phyloP scores from a whole-genome alignment of 2,888 invertebrate species.

The Gymnosoma rotundatum region DNA sequence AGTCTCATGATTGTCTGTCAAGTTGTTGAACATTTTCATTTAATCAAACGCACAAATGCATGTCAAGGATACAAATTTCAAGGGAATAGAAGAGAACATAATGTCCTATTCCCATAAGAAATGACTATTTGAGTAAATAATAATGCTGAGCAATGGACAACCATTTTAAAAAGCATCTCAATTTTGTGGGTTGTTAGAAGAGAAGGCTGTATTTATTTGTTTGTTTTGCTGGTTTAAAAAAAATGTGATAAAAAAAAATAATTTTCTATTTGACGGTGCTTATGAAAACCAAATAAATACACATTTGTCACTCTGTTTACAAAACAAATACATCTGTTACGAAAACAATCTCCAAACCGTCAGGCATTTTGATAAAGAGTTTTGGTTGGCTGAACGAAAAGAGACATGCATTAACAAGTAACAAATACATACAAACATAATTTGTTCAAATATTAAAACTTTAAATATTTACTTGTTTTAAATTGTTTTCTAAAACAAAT shows the following conservation, averaged over 20 bases:
- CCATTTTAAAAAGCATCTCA: no score
- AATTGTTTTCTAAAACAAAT: background rate
- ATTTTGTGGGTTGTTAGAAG: background rate
- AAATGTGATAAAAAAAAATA: slow-evolving; percentile 11
- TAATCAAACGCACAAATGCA: slow-evolving; percentile 46
- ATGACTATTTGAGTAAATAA: slow-evolving; percentile 3
- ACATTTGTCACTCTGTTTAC: slow-evolving; percentile 31
- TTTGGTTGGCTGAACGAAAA: background rate
- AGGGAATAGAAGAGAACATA: background rate
- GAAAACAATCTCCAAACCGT: slow-evolving; percentile 10
- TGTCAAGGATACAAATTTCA: background rate
- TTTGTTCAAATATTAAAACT: slow-evolving; percentile 1
- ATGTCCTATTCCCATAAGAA: background rate
- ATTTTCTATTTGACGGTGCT: slow-evolving; percentile 3
- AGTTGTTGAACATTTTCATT: slow-evolving; percentile 51
- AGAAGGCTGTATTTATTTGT: slow-evolving; percentile 23
- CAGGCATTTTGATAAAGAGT: slow-evolving; percentile 11
- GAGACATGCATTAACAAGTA: background rate
- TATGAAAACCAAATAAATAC: slow-evolving; percentile 32
- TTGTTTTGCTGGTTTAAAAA: slow-evolving; percentile 13
- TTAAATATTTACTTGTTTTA: slow-evolving; percentile 22
- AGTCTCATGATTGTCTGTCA: slow-evolving; percentile 15
- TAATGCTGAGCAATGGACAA: background rate
- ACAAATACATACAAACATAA: no score
- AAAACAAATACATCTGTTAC: slow-evolving; percentile 51